Conservation (phyloP, 2,888 invertebrate genomes). For the Herminia tarsipennalis region DNA sequence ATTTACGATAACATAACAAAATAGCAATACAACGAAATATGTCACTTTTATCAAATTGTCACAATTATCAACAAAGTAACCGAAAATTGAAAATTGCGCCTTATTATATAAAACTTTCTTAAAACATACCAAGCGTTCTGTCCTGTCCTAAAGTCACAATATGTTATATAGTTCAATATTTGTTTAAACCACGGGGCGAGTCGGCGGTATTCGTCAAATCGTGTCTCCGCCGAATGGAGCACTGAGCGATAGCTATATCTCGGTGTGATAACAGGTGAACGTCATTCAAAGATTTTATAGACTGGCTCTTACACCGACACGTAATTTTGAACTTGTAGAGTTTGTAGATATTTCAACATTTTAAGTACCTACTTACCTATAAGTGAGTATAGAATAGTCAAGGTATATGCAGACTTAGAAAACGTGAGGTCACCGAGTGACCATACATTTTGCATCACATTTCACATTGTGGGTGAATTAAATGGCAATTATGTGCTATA, state of each 20-base stretch:
- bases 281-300: constrained; percentile 4
- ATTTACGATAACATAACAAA: constrained; percentile 3
- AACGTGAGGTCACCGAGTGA: too few relatives aligned
- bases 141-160: not conserved
- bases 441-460: too few relatives aligned
- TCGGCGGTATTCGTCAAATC: not conserved
- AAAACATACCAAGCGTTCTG: not conserved
- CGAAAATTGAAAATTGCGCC: too few relatives aligned
- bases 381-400: too few relatives aligned
- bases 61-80: too few relatives aligned
- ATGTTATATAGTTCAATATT: not conserved
- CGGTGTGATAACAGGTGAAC: constrained; percentile 9
- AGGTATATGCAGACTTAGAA: too few relatives aligned
- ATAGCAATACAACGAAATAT: not conserved
- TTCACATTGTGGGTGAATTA: too few relatives aligned
- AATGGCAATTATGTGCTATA: too few relatives aligned
- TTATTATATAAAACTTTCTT: not conserved
- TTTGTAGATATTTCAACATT: too few relatives aligned
- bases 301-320: not conserved
- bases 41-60: too few relatives aligned
- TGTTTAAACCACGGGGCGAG: not conserved
- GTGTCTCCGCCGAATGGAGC: not conserved
- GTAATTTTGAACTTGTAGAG: too few relatives aligned
- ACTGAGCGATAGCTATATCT: constrained; percentile 6
- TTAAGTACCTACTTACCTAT: too few relatives aligned